Base-by-base conservation (phyloP, 2,113 vertebrate species). In the Hippoglossus stenolepis region DNA sequence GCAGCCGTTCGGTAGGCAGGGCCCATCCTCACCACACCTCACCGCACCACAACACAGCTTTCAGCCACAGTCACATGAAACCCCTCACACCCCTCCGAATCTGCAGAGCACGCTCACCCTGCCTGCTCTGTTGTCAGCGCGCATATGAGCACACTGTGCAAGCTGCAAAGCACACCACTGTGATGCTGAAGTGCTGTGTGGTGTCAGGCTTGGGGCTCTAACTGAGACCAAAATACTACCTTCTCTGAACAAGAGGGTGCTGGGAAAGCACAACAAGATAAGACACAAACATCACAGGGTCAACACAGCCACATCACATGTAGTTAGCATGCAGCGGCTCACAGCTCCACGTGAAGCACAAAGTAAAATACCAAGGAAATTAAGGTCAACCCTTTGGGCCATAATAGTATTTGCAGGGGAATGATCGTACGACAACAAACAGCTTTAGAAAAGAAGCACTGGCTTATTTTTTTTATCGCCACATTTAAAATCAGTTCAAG, bases 11-110 rank as follows among this genome's bases (percentile, higher is more conserved):
- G 47, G 69, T 71, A 85, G 85, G 87, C 88, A 80, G 75, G 77
- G 85, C 83, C 80, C 73, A 20, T 77, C 84, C 73, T 88, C 47
- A 88, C 84, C 86, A 82, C 85, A 86, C 77, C 73, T 81, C 89
- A 84, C 77, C 75, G 20, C 86, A 89, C 83, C 84, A 69, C 87
- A 87, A 82, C 87, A 83, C 85, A 85, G 75, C 43, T 2, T 8
- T 11, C 56, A 76, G 72, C 70, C 82, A 64, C 72, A 83, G 85
- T 85, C 89, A 80, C 84, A 84, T 70, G 79, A 85, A 81, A 87
- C 77, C 70, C 70, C 38, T 67, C 18, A 54, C 54, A 43, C 69
- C 70, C 65, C 31, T 45, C 59, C 23, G n/a, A 43, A 2, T 13
- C 47, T 18, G 47, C 18, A 51, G 40, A 51, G 47, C 70, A 66